Conservation (phyloP, 2,113 vertebrate species). For the Sisor rabdophorus region DNA sequence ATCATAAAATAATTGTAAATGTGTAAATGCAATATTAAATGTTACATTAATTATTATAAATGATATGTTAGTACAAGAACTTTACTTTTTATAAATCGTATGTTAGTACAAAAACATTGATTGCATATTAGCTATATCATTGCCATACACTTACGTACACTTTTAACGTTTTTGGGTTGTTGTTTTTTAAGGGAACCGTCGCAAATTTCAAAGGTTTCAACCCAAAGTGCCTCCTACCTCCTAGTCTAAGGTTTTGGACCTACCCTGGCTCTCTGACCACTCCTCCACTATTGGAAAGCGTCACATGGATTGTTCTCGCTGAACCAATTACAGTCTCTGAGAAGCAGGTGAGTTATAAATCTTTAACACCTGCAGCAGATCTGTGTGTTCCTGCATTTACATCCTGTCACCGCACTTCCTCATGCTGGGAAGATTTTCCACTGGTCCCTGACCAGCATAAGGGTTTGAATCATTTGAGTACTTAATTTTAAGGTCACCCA, state of each 20-base stretch:
- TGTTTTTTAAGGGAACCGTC: slow-evolving; percentile 73
- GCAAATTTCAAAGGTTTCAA: slow-evolving; percentile 87
- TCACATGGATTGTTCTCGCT: slow-evolving; percentile 89
- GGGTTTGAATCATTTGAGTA: slow-evolving; percentile 14
- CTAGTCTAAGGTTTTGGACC: slow-evolving; percentile 86
- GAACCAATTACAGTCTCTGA: slow-evolving; percentile 85
- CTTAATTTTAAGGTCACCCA: background rate
- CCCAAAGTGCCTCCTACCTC: slow-evolving; percentile 88
- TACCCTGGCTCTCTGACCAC: slow-evolving; percentile 93
- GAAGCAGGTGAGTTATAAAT: slow-evolving; percentile 77
- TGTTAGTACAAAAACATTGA: no score
- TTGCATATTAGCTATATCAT: background rate
- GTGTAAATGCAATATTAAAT: no score
- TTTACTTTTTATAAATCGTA: no score
- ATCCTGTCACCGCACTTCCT: background rate
- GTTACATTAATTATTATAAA: no score
- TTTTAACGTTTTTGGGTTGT: no score
- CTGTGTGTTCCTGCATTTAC: slow-evolving; percentile 1
- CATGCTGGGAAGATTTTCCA: background rate
- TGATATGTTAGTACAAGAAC: no score
- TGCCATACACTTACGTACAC: background rate
- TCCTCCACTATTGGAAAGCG: slow-evolving; percentile 87
- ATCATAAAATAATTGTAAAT: no score
- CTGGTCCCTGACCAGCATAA: background rate
- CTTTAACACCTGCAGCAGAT: slow-evolving; percentile 8